These are phyloP conservation scores for Spatulosminthurus flaviceps DNA, from an alignment of 2,888 invertebrate genomes.

Conservation along the genomic window DNA sequence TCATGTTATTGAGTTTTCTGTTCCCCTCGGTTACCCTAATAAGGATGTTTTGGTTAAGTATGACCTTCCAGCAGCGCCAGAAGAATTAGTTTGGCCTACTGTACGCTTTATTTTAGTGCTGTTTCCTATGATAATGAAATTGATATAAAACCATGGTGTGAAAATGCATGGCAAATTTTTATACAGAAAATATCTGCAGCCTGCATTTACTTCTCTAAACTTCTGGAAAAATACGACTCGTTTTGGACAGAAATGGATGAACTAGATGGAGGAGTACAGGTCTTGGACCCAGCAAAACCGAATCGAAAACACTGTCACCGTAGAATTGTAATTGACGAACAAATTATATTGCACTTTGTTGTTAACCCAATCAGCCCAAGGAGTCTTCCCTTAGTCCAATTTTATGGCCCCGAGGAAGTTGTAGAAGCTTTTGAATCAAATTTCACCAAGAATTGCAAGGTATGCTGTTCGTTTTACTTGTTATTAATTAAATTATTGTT, in stretches of 20 bases:
- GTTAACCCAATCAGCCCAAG: conserved; percentile 66
- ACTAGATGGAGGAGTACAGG: conserved; percentile 66
- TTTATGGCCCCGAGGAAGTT: conserved; percentile 67
- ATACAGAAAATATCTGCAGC: conserved; percentile 46
- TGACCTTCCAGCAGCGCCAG: conserved; percentile 44
- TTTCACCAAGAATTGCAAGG: conserved; percentile 65
- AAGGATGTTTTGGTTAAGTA: conserved; percentile 28
- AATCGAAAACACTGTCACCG: conserved; percentile 66
- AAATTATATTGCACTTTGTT: conserved; percentile 65
- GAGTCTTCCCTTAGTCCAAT: conserved; percentile 66
- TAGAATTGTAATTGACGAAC: conserved; percentile 65
- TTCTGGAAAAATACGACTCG: conserved; percentile 48
- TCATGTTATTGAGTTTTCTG: conserved; percentile 47
- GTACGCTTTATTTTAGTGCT: too few species aligned
- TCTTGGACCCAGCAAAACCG: conserved; percentile 67
- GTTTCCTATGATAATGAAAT: too few species aligned
- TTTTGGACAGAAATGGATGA: conserved; percentile 67
- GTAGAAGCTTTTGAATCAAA: conserved; percentile 64
- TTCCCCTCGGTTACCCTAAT: conserved; percentile 53
- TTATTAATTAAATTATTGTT: too few species aligned
- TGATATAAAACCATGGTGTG: too few species aligned
- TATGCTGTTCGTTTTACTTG: too few species aligned
- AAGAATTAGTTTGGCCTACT: conserved; percentile 47
- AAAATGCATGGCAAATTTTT: too few species aligned
- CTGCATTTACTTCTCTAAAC: conserved; percentile 41